phyloP scores from a whole-genome alignment of 2,113 vertebrate species.

The Centropus unirufus region DNA sequence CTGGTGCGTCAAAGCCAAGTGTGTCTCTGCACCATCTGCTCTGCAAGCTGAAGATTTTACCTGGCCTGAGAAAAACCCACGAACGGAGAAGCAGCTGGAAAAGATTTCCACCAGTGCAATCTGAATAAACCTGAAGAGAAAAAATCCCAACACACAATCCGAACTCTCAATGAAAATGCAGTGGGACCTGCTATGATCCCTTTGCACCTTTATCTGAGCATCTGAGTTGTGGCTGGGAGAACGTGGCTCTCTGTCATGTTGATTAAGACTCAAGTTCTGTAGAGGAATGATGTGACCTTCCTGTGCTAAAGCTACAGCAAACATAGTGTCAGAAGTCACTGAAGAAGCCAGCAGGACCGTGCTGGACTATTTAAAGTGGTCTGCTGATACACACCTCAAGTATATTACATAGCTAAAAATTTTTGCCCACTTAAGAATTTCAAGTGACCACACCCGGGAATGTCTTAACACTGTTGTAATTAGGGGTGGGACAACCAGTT shows the following conservation, averaged over 20 bases:
- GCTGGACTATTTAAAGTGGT: background rate
- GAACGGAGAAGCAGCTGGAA: background rate
- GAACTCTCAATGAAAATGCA: background rate
- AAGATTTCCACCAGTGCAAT: background rate
- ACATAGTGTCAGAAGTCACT: background rate
- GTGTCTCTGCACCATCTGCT: background rate
- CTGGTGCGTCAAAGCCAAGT: slow-evolving; percentile 3
- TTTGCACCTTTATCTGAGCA: background rate
- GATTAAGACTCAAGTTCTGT: background rate
- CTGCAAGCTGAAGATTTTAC: background rate
- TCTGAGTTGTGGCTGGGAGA: background rate
- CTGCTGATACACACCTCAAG: background rate
- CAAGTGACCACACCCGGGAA: slow-evolving; percentile 52
- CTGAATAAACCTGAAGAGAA: background rate
- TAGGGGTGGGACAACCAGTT: slow-evolving; percentile 44
- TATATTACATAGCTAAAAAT: background rate
- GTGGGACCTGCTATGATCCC: background rate
- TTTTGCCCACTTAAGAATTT: slow-evolving; percentile 53
- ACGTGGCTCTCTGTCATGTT: background rate
- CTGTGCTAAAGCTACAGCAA: background rate
- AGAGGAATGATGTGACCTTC: background rate
- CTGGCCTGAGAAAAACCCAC: background rate
- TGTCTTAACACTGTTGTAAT: slow-evolving; percentile 51
- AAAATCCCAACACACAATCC: background rate
- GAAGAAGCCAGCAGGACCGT: background rate